phyloP scores from a whole-genome alignment of 2,888 invertebrate genomes.

The Synanthedon formicaeformis region DNA sequence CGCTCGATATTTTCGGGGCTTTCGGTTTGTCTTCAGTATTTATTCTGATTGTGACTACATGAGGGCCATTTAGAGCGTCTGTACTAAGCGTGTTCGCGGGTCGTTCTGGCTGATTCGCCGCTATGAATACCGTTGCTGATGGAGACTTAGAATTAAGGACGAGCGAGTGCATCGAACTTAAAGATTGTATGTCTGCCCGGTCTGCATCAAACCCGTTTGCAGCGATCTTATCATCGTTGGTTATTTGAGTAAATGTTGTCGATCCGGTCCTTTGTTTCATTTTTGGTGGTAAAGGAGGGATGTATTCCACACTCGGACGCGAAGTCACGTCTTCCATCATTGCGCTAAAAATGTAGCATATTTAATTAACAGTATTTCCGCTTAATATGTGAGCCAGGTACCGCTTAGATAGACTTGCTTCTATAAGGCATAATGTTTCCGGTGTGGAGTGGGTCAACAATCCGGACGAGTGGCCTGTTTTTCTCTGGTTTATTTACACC shows the following conservation, averaged over 20 bases:
- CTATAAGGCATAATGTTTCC: conserved; percentile 68
- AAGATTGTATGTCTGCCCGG: conserved; percentile 40
- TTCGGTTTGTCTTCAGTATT: conserved; percentile 72
- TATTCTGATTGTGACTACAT: conserved; percentile 80
- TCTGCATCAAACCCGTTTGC: conserved; percentile 41
- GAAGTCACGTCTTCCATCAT: conserved; percentile 68
- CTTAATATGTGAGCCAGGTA: conserved; percentile 52
- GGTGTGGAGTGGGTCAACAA: conserved; percentile 59
- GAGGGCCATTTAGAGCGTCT: conserved; percentile 57
- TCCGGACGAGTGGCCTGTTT: conserved; percentile 34
- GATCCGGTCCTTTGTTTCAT: conserved; percentile 51
- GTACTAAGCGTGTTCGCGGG: conserved; percentile 52
- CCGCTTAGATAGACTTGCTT: conserved; percentile 44
- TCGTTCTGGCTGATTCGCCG: conserved; percentile 64
- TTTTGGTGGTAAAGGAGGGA: conserved; percentile 72
- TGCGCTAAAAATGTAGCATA: conserved; percentile 57
- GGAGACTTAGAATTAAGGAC: conserved; percentile 67
- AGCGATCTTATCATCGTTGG: conserved; percentile 34
- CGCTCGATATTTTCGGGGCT: conserved; percentile 61
- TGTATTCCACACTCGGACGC: conserved; percentile 54
- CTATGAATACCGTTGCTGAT: conserved; percentile 68
- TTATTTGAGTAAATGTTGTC: conserved; percentile 60
- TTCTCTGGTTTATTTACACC: conserved; percentile 46
- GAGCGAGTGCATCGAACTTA: conserved; percentile 69
- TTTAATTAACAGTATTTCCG: conserved; percentile 51